Conservation (phyloP, 37 sponge, comb jelly and placozoan species). For the Haliclona indistincta region DNA sequence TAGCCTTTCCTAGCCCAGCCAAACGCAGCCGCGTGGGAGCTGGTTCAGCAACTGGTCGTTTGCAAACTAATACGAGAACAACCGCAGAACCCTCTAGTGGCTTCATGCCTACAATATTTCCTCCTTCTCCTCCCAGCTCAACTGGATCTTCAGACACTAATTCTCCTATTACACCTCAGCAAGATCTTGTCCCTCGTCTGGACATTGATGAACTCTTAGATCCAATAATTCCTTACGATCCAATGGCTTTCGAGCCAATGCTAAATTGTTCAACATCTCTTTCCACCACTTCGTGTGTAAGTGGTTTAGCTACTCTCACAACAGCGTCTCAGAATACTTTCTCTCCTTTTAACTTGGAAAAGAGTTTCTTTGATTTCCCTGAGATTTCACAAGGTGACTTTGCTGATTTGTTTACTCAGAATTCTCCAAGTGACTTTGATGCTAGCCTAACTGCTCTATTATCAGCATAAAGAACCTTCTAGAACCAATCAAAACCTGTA, state of each 20-base stretch:
- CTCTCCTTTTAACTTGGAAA: conserved; percentile 4
- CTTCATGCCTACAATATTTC: conserved; percentile 14
- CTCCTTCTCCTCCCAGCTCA: conserved; percentile 50
- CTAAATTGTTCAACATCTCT: not conserved
- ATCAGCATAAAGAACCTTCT: not conserved
- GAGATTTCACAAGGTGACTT: conserved; percentile 48
- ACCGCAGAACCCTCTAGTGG: not conserved
- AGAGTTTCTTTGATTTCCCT: conserved; percentile 49
- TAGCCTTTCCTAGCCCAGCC: not conserved
- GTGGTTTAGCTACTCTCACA: not conserved
- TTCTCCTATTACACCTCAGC: conserved; percentile 25
- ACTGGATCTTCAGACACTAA: conserved; percentile 29
- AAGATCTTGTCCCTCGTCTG: conserved; percentile 27
- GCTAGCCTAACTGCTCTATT: conserved; percentile 34
- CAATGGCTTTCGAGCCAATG: not conserved
- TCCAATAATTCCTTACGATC: conserved; percentile 23
- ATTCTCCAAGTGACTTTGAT: conserved; percentile 48
- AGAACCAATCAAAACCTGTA: too few species aligned
- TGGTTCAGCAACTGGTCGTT: not conserved
- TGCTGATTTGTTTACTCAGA: conserved; percentile 61
- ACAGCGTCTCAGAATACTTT: not conserved
- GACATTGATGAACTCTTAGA: conserved; percentile 60
- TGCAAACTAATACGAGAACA: too few species aligned
- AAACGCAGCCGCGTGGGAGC: not conserved
- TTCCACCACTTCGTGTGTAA: not conserved